Conservation (phyloP, 2,113 vertebrate genomes). For the Trematomus loennbergii region DNA sequence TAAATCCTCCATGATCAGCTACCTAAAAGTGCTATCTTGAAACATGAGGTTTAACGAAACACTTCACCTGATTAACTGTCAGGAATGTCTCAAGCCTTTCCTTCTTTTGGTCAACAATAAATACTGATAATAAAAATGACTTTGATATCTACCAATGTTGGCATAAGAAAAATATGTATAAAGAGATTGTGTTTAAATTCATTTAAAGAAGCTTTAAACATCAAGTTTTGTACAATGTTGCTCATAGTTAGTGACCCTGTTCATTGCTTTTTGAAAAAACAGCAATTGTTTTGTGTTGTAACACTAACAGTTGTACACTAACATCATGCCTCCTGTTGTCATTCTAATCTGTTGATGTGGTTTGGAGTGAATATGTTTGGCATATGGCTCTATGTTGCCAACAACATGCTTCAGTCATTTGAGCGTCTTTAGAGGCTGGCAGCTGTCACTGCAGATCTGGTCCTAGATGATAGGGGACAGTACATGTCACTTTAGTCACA, state of each 20-base stretch:
- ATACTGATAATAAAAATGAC: background rate
- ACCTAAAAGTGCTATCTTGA: background rate
- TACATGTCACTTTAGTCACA: conserved; percentile 53
- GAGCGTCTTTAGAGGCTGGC: conserved; percentile 54
- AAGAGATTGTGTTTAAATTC: background rate
- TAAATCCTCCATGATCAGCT: background rate
- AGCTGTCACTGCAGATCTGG: conserved; percentile 66
- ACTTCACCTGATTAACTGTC: background rate
- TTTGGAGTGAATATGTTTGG: conserved; percentile 43
- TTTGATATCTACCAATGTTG: background rate
- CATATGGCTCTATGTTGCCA: conserved; percentile 59
- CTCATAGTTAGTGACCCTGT: background rate
- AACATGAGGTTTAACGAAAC: conserved; percentile 11
- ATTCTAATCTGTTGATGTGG: conserved; percentile 38
- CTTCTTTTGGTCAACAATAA: conserved; percentile 5
- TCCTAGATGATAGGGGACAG: conserved; percentile 57
- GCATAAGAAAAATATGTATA: background rate
- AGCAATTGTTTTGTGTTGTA: background rate
- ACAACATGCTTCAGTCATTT: conserved; percentile 62
- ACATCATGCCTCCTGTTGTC: conserved; percentile 2
- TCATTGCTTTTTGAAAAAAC: background rate
- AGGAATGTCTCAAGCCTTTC: background rate
- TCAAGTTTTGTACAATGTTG: background rate
- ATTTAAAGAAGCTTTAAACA: background rate
- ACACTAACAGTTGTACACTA: conserved; percentile 1